These are phyloP conservation scores for Echinarachnius parma DNA, from an alignment of 53 echinoderm and acorn worm species.

Conservation along the genomic window DNA sequence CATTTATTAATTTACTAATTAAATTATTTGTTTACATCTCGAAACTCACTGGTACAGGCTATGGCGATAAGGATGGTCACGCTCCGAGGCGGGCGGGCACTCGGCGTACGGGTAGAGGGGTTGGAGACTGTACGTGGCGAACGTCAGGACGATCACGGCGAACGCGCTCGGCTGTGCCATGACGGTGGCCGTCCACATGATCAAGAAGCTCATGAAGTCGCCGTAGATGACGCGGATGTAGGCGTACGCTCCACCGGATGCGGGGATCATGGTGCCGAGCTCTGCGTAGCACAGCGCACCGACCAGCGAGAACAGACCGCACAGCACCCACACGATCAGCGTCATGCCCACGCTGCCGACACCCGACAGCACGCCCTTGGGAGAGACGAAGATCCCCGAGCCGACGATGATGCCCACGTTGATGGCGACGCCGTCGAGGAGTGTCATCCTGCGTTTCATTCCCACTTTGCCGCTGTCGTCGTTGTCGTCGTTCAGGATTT, in stretches of 20 bases:
- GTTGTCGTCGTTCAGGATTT: too few species aligned
- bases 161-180: slow-evolving; percentile 68
- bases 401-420: slow-evolving; percentile 85
- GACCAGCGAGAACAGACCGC: slow-evolving; percentile 72
- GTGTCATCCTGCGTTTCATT: slow-evolving; percentile 24
- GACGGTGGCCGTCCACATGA: slow-evolving; percentile 65
- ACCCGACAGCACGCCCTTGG: slow-evolving; percentile 70
- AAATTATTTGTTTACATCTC: too few species aligned
- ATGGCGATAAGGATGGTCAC: slow-evolving; percentile 15
- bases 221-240: slow-evolving; percentile 72
- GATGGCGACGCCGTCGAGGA: slow-evolving; percentile 62
- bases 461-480: neutral
- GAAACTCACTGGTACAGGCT: slow-evolving; percentile 26
- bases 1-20: too few species aligned
- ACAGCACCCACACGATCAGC: slow-evolving; percentile 64
- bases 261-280: slow-evolving; percentile 73
- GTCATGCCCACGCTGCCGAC: slow-evolving; percentile 77
- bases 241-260: slow-evolving; percentile 76
- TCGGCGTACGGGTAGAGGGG: slow-evolving; percentile 67
- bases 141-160: slow-evolving; percentile 68
- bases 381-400: slow-evolving; percentile 84
- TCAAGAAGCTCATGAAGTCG: slow-evolving; percentile 64
- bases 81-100: slow-evolving; percentile 60
- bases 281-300: slow-evolving; percentile 87
- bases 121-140: slow-evolving; percentile 79